Conservation (phyloP, 2,888 invertebrate species). For the Pristionchus japonicus region DNA sequence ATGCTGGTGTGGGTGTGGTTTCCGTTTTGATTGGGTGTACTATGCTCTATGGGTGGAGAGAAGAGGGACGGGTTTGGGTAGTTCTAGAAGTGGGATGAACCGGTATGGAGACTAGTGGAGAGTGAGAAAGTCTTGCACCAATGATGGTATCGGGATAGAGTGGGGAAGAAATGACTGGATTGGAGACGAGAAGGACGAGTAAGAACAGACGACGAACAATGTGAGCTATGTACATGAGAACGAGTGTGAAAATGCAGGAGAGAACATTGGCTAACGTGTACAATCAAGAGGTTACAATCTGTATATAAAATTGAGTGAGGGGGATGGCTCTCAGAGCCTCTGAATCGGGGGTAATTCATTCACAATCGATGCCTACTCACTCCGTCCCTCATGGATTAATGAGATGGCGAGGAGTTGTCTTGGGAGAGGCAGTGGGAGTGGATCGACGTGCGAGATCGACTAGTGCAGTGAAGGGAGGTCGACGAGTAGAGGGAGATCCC, state of each 20-base stretch:
- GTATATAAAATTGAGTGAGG: neutral
- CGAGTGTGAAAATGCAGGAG: neutral
- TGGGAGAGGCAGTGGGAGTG: constrained; percentile 3
- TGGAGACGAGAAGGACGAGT: neutral
- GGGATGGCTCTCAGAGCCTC: constrained; percentile 22
- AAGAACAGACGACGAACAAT: neutral
- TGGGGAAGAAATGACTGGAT: neutral
- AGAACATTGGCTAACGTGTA: neutral
- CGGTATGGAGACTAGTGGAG: neutral
- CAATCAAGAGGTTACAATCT: neutral
- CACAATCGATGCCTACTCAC: neutral
- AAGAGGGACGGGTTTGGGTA: neutral
- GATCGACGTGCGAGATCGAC: neutral
- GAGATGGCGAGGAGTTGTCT: neutral
- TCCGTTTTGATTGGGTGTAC: constrained; percentile 8
- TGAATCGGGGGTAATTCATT: neutral
- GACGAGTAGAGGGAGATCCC: neutral
- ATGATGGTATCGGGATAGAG: constrained; percentile 1
- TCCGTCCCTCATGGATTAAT: neutral
- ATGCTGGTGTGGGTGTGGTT: neutral
- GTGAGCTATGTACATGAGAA: constrained; percentile 14
- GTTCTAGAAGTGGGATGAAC: neutral
- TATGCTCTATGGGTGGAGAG: constrained; percentile 7
- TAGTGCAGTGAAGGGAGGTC: neutral
- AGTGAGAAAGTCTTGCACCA: neutral